phyloP scores from a whole-genome alignment of 2,113 vertebrate genomes.

The Romanogobio albipinnatus region DNA sequence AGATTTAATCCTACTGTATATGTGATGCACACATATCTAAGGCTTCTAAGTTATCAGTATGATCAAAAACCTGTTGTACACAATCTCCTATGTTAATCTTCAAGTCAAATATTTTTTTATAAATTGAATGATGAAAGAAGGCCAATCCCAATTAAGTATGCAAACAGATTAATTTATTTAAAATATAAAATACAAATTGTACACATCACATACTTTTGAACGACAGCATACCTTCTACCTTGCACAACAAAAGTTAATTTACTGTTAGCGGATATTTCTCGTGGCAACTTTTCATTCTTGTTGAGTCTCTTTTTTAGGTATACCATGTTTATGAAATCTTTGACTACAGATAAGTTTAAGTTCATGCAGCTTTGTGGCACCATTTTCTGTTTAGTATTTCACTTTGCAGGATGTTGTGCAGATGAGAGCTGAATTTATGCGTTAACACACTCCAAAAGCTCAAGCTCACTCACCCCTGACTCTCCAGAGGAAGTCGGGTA shows the following conservation, averaged over 20 bases:
- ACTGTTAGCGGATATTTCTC: not conserved
- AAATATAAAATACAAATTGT: too few relatives aligned
- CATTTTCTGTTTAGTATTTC: slow-evolving; percentile 15
- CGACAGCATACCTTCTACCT: not conserved
- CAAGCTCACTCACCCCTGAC: slow-evolving; percentile 49
- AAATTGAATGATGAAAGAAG: not conserved
- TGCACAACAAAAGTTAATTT: not conserved
- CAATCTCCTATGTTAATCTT: too few relatives aligned
- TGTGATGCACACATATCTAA: too few relatives aligned
- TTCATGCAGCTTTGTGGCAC: not conserved
- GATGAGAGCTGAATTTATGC: slow-evolving; percentile 55
- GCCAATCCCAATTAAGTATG: not conserved
- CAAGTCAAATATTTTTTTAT: too few relatives aligned
- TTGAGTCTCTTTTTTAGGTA: not conserved
- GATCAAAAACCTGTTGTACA: too few relatives aligned
- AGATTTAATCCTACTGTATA: not conserved
- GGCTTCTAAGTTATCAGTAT: too few relatives aligned
- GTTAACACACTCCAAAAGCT: slow-evolving; percentile 52
- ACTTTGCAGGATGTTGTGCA: slow-evolving; percentile 31
- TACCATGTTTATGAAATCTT: not conserved
- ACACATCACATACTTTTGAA: too few relatives aligned
- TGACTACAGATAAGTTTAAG: not conserved
- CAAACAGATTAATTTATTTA: not conserved
- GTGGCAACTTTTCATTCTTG: not conserved
- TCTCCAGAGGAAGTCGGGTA: slow-evolving; percentile 42